These are phyloP conservation scores for Drosophila ogumai DNA, from an alignment of 1,140 invertebrate genomes.

Conservation along the genomic window DNA sequence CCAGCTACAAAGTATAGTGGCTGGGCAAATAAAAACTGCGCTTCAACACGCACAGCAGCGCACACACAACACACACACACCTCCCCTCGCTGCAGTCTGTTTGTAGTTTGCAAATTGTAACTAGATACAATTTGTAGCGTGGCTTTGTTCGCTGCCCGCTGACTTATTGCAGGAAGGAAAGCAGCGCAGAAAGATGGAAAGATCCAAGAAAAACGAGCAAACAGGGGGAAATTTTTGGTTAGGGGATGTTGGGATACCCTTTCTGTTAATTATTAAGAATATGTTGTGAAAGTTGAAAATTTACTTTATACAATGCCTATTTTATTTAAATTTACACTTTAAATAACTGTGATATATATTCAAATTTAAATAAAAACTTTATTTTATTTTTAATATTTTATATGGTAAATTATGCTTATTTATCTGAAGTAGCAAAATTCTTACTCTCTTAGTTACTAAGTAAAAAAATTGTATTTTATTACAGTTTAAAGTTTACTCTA, in stretches of 20 bases:
- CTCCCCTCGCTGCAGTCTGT: constrained; percentile 38
- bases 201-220: constrained; percentile 40
- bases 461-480: no score
- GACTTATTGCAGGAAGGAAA: constrained; percentile 81
- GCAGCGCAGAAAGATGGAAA: constrained; percentile 40
- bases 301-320: no score
- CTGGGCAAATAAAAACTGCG: constrained; percentile 72
- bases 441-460: no score
- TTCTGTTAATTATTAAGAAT: neutral
- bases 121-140: constrained; percentile 83
- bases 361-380: no score
- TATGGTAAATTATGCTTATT: no score
- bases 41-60: constrained; percentile 73
- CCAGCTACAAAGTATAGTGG: constrained; percentile 41
- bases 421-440: no score
- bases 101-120: constrained; percentile 84
- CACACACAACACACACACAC: constrained; percentile 20
- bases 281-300: neutral
- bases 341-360: no score
- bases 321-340: no score
- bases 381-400: no score
- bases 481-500: no score
- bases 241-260: neutral
- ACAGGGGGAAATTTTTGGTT: rapidly evolving
- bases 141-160: constrained; percentile 76